A percentile compares a stretch with the other conserved stretches of the same genome.
Evolutionary conservation across 2,797 vertebrate species (phyloP).

Genomic region (Aplochiton taeniatus): DNA sequence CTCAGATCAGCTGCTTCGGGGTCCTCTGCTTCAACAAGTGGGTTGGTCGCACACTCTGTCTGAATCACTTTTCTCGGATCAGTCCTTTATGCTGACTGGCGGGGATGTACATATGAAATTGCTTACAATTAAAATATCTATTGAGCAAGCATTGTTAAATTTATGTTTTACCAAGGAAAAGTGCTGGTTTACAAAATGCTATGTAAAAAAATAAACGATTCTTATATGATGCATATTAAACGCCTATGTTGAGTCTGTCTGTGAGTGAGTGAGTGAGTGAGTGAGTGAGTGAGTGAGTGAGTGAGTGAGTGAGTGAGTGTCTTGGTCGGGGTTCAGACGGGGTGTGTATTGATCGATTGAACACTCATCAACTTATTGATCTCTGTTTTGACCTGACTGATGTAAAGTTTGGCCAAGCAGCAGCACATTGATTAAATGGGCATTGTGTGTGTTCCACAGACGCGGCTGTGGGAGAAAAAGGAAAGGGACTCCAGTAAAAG

Average conservation of each 20-base stretch:
- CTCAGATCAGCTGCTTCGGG: neutral
- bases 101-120: no score
- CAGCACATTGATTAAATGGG: constrained; percentile 60
- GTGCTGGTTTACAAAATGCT: no score
- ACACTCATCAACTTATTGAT: constrained; percentile 58
- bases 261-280: neutral
- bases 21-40: no score
- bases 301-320: neutral
- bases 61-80: constrained; percentile 33
- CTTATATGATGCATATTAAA: no score
- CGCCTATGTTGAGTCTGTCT: no score
- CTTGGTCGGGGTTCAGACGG: neutral
- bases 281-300: neutral
- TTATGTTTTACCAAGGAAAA: no score
- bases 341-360: constrained; percentile 45
- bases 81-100: neutral
- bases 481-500: constrained; percentile 82
- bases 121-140: no score
- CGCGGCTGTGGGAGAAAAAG: constrained; percentile 81
- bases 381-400: constrained; percentile 51
- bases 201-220: no score
- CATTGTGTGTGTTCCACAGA: constrained; percentile 53
- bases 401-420: constrained; percentile 54
- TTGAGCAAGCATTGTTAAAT: no score
- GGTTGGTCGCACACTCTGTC: constrained; percentile 12